These are phyloP conservation scores for Cossypha caffra DNA, from an alignment of 2,797 vertebrate species.

Conservation along the genomic window DNA sequence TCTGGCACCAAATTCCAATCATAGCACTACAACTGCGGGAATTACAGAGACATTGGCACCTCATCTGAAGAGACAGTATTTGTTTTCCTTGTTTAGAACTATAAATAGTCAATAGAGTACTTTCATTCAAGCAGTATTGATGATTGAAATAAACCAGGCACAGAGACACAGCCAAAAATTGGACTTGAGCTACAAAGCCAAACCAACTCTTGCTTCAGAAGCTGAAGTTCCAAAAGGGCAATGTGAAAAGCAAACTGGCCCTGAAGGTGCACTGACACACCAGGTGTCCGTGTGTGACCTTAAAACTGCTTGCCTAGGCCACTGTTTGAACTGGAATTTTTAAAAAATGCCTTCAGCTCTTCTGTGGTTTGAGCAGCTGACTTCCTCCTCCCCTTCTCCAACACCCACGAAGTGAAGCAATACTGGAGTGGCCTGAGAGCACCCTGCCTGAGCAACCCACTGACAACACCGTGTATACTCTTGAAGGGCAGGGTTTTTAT, in stretches of 20 bases:
- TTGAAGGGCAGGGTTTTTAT: not conserved
- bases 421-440: not conserved
- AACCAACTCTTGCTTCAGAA: not conserved
- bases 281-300: not conserved
- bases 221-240: not conserved
- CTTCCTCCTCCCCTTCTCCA: not conserved
- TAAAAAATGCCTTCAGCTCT: not conserved
- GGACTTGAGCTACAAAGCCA: not conserved
- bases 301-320: not conserved
- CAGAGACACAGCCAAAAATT: not conserved
- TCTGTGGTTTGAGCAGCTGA: not conserved
- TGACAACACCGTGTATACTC: accelerated
- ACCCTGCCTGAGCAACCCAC: accelerated
- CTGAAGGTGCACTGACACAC: not conserved
- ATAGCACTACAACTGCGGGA: not conserved
- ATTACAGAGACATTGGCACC: conserved; percentile 50
- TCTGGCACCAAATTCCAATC: conserved; percentile 58
- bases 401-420: not conserved
- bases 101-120: conserved; percentile 60
- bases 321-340: not conserved
- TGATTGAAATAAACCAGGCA: not conserved
- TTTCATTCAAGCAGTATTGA: conserved; percentile 28
- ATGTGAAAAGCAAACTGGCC: not conserved
- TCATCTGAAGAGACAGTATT: conserved; percentile 60
- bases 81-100: conserved; percentile 56